phyloP scores from a whole-genome alignment of 2,888 invertebrate species.

The Creontiades dilutus region DNA sequence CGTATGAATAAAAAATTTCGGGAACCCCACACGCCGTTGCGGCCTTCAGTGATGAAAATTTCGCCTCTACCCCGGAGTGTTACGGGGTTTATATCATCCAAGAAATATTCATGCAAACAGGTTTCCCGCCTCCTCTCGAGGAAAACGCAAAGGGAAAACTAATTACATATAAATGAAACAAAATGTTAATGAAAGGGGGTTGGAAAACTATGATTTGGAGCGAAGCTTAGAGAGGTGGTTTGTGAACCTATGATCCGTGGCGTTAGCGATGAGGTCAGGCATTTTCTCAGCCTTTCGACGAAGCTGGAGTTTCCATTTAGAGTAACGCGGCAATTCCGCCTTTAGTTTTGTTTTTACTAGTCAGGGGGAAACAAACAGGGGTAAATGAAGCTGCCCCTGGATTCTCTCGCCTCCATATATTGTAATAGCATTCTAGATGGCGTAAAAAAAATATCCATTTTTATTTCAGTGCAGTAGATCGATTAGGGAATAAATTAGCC shows the following conservation, averaged over 20 bases:
- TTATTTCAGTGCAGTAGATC: too few species aligned
- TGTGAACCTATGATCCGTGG: conserved; percentile 8
- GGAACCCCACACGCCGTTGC: neutral
- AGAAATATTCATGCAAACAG: conserved; percentile 53
- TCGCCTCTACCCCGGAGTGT: neutral
- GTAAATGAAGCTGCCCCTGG: conserved; percentile 25
- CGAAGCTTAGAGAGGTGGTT: conserved; percentile 3
- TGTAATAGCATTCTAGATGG: too few species aligned
- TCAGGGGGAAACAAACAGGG: conserved; percentile 28
- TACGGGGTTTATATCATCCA: neutral
- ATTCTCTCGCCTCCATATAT: too few species aligned
- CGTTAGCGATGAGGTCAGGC: too few species aligned
- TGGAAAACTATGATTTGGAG: conserved; percentile 49
- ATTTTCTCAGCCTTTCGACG: conserved; percentile 42
- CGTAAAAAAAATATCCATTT: too few species aligned
- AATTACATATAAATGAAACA: conserved; percentile 67
- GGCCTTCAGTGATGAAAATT: conserved; percentile 32
- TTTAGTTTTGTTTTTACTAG: conserved; percentile 48
- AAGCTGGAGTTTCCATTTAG: conserved; percentile 58
- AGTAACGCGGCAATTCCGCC: conserved; percentile 47
- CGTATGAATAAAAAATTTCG: conserved; percentile 20
- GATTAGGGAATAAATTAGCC: too few species aligned
- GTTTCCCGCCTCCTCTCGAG: neutral
- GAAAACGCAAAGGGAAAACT: conserved; percentile 48
- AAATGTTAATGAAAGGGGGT: conserved; percentile 57